A percentile compares a stretch with the other conserved stretches of the same genome.
Conservation (phyloP, 2,113 vertebrate genomes). For the Chloebia gouldiae region DNA sequence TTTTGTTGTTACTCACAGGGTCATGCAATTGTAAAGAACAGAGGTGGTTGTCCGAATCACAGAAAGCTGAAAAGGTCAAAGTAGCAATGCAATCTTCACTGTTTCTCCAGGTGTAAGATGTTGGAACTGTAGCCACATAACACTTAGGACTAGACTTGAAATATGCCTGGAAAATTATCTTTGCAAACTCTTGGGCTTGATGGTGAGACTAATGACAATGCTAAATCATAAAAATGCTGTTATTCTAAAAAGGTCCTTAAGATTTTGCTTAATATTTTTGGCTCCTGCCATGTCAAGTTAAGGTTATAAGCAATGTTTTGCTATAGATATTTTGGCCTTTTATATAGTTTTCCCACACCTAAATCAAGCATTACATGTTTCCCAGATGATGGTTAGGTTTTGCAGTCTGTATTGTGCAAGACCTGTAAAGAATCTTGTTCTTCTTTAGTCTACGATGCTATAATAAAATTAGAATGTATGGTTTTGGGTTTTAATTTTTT, state of each 20-base stretch:
- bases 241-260: not conserved
- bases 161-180: not conserved
- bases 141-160: not conserved
- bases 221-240: not conserved
- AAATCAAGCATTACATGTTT: not conserved
- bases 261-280: not conserved
- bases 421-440: not conserved
- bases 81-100: not conserved
- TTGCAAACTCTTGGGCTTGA: not conserved
- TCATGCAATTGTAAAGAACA: not conserved
- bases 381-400: not conserved
- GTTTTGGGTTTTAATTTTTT: not conserved
- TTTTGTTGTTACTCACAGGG: not conserved
- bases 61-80: conserved; percentile 57
- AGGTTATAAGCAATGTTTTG: not conserved
- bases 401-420: not conserved
- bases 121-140: not conserved
- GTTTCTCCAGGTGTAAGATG: not conserved
- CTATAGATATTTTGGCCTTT: not conserved
- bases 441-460: not conserved
- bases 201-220: not conserved
- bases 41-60: not conserved
- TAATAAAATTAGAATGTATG: not conserved
- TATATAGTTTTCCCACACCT: not conserved
- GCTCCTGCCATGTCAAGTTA: not conserved